These are phyloP conservation scores for Trochalopteron elliotii DNA, from an alignment of 2,113 vertebrate species.

Conservation along the genomic window DNA sequence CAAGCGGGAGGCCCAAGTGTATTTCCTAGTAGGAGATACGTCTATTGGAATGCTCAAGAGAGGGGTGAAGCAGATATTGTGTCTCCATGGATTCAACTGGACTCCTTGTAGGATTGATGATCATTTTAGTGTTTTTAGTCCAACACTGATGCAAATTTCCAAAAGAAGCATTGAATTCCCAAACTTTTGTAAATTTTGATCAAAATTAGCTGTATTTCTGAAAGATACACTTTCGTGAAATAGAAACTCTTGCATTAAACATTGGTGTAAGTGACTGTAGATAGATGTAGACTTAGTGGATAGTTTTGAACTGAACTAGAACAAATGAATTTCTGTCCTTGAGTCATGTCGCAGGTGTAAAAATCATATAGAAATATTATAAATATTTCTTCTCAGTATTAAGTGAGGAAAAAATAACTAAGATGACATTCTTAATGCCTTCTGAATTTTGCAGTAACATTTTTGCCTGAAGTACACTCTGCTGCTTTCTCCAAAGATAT, in stretches of 20 bases:
- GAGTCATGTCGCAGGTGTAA: neutral
- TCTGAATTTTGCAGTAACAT: neutral
- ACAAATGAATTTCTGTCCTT: neutral
- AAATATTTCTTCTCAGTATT: neutral
- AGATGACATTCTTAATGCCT: neutral
- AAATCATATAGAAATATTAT: neutral
- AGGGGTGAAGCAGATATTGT: neutral
- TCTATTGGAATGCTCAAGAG: neutral
- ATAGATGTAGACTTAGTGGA: neutral
- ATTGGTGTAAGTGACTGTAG: neutral
- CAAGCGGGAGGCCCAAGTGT: neutral
- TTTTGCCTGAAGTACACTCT: neutral
- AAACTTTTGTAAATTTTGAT: neutral
- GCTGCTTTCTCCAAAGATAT: neutral
- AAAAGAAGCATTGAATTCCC: neutral
- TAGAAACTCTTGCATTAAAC: neutral
- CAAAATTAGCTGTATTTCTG: neutral
- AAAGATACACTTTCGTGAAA: neutral
- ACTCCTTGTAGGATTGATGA: neutral
- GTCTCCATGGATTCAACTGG: neutral
- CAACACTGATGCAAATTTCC: neutral
- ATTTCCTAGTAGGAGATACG: neutral
- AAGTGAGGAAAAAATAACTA: neutral
- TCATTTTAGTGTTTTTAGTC: neutral
- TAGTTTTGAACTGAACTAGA: neutral